Conservation (phyloP, 2,113 vertebrate species). For the Lasiurus borealis region DNA sequence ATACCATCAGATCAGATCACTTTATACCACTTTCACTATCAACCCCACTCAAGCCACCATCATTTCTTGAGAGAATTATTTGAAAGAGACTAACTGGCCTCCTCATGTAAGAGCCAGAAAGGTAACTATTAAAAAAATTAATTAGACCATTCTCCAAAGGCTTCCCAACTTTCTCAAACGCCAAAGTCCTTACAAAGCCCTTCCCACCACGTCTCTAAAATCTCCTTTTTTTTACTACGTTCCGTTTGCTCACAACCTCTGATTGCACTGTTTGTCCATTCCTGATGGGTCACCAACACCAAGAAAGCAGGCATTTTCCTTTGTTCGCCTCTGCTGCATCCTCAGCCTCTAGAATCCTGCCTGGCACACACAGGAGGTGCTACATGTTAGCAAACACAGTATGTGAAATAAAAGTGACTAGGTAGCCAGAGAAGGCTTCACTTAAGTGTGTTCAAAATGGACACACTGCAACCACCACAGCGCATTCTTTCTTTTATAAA, state of each 20-base stretch:
- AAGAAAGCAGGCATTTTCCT: neutral
- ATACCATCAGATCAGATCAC: neutral
- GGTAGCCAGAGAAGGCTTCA: neutral
- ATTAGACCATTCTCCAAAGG: neutral
- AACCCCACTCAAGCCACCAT: neutral
- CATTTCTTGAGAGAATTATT: neutral
- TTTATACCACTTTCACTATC: neutral
- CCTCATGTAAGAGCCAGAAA: neutral
- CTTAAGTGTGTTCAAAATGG: too few relatives aligned
- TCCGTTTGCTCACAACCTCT: neutral
- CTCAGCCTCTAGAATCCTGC: neutral
- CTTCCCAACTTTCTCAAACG: neutral
- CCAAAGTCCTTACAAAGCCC: neutral
- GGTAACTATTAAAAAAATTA: neutral
- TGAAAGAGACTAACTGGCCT: neutral
- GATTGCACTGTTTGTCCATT: neutral
- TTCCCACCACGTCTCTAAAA: neutral
- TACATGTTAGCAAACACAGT: neutral
- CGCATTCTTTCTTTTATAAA: too few relatives aligned
- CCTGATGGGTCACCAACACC: neutral
- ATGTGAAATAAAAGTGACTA: neutral
- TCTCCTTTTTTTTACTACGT: neutral
- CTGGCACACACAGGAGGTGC: neutral
- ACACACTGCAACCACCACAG: too few relatives aligned
- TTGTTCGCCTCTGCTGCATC: neutral